A percentile compares a stretch with the other conserved stretches of the same genome.
Conservation (phyloP, 2,797 vertebrate genomes). For the Lerista edwardsae region DNA sequence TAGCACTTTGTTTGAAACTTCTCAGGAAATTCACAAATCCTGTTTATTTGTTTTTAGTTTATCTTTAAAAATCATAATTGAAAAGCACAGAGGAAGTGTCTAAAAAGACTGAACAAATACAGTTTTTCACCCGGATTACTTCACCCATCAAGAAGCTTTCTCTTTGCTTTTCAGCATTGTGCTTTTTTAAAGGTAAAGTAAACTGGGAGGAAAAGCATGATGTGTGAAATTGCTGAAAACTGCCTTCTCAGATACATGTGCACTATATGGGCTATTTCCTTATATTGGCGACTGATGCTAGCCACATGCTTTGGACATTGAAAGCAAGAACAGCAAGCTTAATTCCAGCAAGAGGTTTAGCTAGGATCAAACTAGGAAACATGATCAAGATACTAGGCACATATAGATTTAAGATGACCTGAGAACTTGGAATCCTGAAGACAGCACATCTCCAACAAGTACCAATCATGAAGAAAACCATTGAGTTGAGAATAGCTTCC, state of each 20-base stretch:
- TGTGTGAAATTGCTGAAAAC: neutral
- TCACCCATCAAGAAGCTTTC: neutral
- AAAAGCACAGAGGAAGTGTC: neutral
- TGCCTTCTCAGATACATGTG: neutral
- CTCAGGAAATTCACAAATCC: slow-evolving; percentile 7
- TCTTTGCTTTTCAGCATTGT: neutral
- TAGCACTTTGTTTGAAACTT: slow-evolving; percentile 9
- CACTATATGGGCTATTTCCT: neutral
- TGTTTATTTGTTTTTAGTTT: neutral
- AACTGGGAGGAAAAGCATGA: neutral
- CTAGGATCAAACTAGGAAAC: neutral
- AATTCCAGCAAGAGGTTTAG: neutral
- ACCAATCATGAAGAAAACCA: neutral
- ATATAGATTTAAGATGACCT: neutral
- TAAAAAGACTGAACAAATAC: neutral
- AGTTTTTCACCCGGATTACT: neutral
- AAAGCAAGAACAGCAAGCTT: neutral
- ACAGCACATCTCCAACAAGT: neutral
- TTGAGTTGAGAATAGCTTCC: neutral
- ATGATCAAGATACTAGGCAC: neutral
- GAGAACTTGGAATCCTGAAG: neutral
- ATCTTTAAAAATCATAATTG: neutral
- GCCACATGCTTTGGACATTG: neutral
- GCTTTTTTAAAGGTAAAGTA: neutral
- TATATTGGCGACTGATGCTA: neutral